phyloP scores from a whole-genome alignment of 1,140 invertebrate genomes.

The Mycetomoellerius zeteki region DNA sequence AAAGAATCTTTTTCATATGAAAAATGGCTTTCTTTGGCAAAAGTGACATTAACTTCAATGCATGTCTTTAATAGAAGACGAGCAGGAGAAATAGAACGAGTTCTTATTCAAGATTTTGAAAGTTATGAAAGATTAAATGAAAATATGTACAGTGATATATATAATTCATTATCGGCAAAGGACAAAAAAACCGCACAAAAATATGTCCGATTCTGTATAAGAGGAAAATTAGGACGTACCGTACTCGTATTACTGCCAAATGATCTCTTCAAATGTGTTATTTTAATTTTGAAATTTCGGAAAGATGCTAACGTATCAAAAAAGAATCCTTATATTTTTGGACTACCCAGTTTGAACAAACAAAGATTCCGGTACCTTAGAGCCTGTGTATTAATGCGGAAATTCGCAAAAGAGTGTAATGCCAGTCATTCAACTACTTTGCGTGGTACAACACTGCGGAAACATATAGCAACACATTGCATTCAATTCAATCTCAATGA shows the following conservation, averaged over 20 bases:
- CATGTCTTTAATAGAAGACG: not conserved
- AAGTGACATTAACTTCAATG: not conserved
- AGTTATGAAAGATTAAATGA: not conserved
- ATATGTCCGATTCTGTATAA: not conserved
- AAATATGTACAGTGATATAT: not conserved
- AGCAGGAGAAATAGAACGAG: not conserved
- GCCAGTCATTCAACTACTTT: not conserved
- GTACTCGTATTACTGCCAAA: not conserved
- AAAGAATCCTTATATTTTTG: constrained; percentile 17
- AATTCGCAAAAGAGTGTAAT: constrained; percentile 14
- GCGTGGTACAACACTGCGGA: not conserved
- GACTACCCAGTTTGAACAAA: constrained; percentile 2
- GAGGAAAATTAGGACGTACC: not conserved
- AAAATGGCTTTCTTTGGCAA: not conserved
- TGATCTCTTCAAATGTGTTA: not conserved
- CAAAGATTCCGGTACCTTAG: constrained; percentile 9
- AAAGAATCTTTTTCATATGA: not conserved
- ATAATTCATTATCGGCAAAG: not conserved
- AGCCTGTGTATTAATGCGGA: not conserved
- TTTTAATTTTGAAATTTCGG: not conserved
- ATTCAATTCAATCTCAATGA: constrained; percentile 1
- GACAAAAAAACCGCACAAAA: not conserved
- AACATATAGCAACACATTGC: constrained; percentile 10
- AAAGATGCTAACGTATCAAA: not conserved
- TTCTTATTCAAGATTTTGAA: not conserved